Evolutionary conservation across 2,797 vertebrate species (phyloP), one percentile per base, ranked within the genome.

Genomic region (Chlorospingus flavigularis): DNA sequence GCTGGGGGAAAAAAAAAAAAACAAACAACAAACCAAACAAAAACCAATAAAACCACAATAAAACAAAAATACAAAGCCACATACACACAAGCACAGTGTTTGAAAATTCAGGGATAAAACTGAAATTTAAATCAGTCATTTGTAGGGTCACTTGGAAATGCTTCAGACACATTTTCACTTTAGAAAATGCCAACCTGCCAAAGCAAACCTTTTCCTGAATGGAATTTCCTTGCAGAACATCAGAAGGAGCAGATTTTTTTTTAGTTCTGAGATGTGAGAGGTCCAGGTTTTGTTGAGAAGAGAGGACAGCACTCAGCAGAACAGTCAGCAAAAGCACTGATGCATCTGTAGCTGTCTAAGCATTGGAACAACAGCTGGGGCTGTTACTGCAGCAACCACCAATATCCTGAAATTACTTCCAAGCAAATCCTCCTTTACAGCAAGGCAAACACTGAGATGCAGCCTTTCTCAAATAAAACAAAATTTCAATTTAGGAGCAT

Each of bases 171-270:
- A 3, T 76, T 85, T 76, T 91, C 37, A 39, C 47, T 72, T 61
- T 10, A 60, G 45, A 91, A 85, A 94, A 94, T 74, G 30, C 50
- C 86, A 94, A 68, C 7, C 54, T 86, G 70, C 21, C 45, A 63
- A 87, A 79, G 48, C 8, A 91, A 87, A 89, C 74, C 35, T 73
- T 86, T n/a, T 82, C 24, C 55, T 28, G 21, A 65, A 68, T 3
- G 1, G 51, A 74, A 73, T 65, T 75, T 88, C 66, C 50, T 71
- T 42, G 21, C 28, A 68, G 13, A 74, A 51, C 9, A 79, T 35
- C 30, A 66, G 39, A 65, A 78, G 25, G 7, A 88, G 11, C 3
- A 76, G 8, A 53, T 60, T 37, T 42, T 71, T 25, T 72, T 24
- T 77, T n/a, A 54, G 23, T 73, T 82, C 33, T 53, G 51, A 85